A percentile compares a stretch with the other conserved stretches of the same genome.
Evolutionary conservation across 2,113 vertebrate genomes (phyloP).

Genomic region (Talpa occidentalis): DNA sequence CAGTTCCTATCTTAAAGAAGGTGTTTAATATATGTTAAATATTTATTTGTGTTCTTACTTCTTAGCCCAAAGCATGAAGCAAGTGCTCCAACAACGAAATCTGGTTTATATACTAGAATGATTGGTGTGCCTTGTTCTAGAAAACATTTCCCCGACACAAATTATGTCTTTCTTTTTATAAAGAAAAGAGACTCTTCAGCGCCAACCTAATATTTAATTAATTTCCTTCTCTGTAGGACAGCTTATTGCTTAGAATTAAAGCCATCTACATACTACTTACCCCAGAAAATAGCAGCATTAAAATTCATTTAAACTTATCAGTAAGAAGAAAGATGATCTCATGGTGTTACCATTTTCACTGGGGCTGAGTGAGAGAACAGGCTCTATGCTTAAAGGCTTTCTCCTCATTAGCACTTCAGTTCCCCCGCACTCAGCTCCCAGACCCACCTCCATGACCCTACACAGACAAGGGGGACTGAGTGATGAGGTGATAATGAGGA

Average conservation of each 20-base stretch:
- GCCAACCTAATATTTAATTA: conserved; percentile 47
- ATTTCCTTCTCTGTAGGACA: not conserved
- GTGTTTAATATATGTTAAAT: not conserved
- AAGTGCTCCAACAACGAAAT: not conserved
- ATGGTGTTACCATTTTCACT: not conserved
- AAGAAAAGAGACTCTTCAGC: not conserved
- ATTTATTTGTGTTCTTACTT: conserved; percentile 29
- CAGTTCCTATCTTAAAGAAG: not conserved
- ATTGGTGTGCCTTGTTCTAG: not conserved
- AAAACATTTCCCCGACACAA: conserved; percentile 39
- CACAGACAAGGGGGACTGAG: conserved; percentile 48
- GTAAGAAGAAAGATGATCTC: conserved; percentile 44
- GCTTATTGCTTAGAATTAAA: conserved; percentile 50
- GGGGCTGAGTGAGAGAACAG: not conserved
- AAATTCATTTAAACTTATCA: conserved; percentile 49
- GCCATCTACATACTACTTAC: not conserved
- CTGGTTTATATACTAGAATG: conserved; percentile 20
- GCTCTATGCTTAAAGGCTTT: conserved; percentile 18
- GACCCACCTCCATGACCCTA: conserved; percentile 30
- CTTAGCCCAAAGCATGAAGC: not conserved
- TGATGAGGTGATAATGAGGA: conserved; percentile 72
- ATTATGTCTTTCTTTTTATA: conserved; percentile 20
- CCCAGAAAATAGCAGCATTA: conserved; percentile 12
- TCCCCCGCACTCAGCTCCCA: not conserved
- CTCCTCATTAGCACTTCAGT: conserved; percentile 65